Evolutionary conservation across 30 jellyfish, hydroid and myxozoan genomes (phyloP).

Genomic region (Morbakka virulenta): DNA sequence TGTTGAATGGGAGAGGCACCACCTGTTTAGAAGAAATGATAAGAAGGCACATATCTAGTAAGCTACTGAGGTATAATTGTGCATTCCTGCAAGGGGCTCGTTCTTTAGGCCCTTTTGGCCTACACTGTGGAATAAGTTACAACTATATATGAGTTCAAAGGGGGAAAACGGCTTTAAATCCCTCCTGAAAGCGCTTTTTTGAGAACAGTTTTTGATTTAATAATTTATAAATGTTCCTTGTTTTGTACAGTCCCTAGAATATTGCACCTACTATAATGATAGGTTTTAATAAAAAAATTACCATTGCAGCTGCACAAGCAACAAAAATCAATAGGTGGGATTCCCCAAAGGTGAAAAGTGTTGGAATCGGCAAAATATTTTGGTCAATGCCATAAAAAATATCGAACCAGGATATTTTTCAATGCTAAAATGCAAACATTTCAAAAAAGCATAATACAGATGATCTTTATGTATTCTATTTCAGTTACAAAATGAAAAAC

Average conservation of each 20-base stretch:
- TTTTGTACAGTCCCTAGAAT: conserved; percentile 6
- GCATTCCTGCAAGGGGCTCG: conserved; percentile 11
- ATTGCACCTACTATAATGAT: conserved; percentile 6
- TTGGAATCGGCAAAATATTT: too few species aligned
- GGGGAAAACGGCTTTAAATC: conserved; percentile 17
- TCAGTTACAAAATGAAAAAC: too few species aligned
- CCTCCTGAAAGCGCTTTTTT: conserved; percentile 18
- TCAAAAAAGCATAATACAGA: too few species aligned
- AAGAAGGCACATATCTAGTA: conserved; percentile 9
- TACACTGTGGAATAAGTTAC: conserved; percentile 9
- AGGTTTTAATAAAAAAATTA: conserved; percentile 9
- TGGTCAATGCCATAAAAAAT: too few species aligned
- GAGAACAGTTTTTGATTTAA: not conserved
- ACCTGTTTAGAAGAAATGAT: conserved; percentile 7
- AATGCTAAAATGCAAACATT: too few species aligned
- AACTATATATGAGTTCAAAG: conserved; percentile 6
- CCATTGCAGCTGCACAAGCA: too few species aligned
- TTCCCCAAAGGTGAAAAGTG: too few species aligned
- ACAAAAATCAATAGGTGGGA: too few species aligned
- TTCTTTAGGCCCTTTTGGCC: conserved; percentile 3
- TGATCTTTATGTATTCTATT: too few species aligned
- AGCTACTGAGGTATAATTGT: conserved; percentile 15
- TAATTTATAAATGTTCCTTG: not conserved
- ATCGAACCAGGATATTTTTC: too few species aligned
- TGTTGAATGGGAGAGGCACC: conserved; percentile 37